Evolutionary conservation across 2,113 vertebrate genomes (phyloP), one percentile per base, ranked within the genome.

Genomic region (Colinus virginianus): DNA sequence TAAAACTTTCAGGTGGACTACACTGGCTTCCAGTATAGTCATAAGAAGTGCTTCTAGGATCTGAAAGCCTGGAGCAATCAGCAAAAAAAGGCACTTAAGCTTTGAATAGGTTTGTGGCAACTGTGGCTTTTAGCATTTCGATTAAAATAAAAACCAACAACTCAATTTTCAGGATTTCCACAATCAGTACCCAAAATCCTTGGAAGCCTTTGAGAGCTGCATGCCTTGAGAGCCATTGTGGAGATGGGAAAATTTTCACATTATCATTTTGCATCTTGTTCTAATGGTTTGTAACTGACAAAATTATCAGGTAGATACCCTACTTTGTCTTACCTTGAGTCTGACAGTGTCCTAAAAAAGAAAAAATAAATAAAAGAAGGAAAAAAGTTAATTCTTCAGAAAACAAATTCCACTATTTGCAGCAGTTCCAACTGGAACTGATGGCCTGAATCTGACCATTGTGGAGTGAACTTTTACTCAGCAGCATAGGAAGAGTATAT

Each of bases 201-300:
- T 90, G 66, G 63, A 89, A 78, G 32, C 18, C 26, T 84, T 78
- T 30, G 36, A 70, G 61, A 84, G 34, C 46, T 71, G 3, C 58
- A 28, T 55, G 30, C 8, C 22, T 51, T 28, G 40, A 28, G 12
- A 88, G 42, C 11, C 56, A 72, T 69, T 66, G n/a, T 2, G 3
- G 28, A 61, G 17, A 23, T 8, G n/a, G 45, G 0, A 1, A 51
- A 87, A 86, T 70, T 74, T 43, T 77, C 2, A 66, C 0, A 0
- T 36, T 40, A 62, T 61, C 15, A 48, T 80, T 88, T 88, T 77
- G 25, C 14, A 86, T 28, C 22, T 88, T 34, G 62, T 53, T 4
- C 40, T 38, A 43, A 18, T 48, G 19, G n/a, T 22, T 2, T 40
- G 18, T 23, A 81, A 75, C 42, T 62, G 42, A 66, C 7, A 61